A percentile compares a stretch with the other conserved stretches of the same genome.
Evolutionary conservation across 2,113 vertebrate species (phyloP).

Genomic region (Dicrurus megarhynchus): DNA sequence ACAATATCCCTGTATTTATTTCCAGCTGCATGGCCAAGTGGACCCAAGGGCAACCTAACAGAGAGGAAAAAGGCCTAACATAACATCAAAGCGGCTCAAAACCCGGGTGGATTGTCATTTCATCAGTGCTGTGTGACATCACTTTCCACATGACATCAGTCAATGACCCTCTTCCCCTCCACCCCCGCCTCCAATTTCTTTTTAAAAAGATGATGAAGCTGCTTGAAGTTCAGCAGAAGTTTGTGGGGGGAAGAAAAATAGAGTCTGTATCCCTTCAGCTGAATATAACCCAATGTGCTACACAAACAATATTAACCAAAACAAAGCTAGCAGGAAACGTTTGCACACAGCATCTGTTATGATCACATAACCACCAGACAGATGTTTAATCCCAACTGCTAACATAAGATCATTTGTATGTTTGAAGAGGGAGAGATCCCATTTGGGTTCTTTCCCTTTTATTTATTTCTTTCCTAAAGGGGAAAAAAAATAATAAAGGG

Average conservation of each 20-base stretch:
- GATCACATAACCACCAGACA: constrained; percentile 90
- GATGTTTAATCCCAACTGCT: constrained; percentile 97
- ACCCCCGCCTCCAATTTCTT: constrained; percentile 39
- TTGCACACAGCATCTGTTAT: constrained; percentile 88
- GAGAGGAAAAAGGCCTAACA: constrained; percentile 54
- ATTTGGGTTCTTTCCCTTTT: constrained; percentile 80
- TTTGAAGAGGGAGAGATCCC: constrained; percentile 86
- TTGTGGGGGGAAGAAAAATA: constrained; percentile 45
- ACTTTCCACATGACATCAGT: constrained; percentile 61
- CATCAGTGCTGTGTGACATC: constrained; percentile 62
- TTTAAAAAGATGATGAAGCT: constrained; percentile 66
- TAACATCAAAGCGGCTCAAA: constrained; percentile 43
- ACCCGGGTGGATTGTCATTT: constrained; percentile 42
- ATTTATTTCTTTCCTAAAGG: constrained; percentile 80
- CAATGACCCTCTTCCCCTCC: constrained; percentile 12
- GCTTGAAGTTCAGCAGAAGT: constrained; percentile 66
- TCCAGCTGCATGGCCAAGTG: constrained; percentile 41
- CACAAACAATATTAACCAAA: constrained; percentile 86
- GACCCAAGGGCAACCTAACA: constrained; percentile 3
- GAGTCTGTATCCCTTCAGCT: constrained; percentile 73
- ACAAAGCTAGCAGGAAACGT: constrained; percentile 83
- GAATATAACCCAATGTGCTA: constrained; percentile 84
- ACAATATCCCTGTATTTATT: constrained; percentile 36
- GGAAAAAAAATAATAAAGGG: constrained; percentile 56
- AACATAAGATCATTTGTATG: constrained; percentile 91